phyloP scores from a whole-genome alignment of 2,888 invertebrate genomes.

The Pantelozetes paolii region DNA sequence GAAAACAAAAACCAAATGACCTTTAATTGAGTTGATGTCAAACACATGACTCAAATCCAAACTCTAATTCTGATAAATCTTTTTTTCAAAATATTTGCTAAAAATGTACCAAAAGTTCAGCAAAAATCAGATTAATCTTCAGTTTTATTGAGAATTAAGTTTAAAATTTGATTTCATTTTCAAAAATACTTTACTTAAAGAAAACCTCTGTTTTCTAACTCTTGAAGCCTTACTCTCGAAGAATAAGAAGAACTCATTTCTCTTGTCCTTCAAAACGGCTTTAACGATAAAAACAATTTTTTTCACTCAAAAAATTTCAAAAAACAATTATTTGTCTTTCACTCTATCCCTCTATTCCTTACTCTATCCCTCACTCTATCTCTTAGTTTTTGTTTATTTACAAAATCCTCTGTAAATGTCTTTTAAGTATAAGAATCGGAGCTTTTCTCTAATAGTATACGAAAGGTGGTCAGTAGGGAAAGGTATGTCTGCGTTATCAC shows the following conservation, averaged over 20 bases:
- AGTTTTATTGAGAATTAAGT: too few relatives aligned
- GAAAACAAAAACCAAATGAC: background rate
- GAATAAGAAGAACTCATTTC: background rate
- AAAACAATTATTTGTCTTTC: constrained; percentile 33
- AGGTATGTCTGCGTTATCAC: background rate
- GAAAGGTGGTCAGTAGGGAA: constrained; percentile 22
- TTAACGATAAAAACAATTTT: background rate
- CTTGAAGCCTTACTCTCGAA: background rate
- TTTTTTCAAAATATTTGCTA: background rate
- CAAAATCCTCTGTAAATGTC: background rate
- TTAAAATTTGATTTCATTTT: constrained; percentile 18
- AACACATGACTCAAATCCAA: constrained; percentile 1
- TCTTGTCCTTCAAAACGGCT: background rate
- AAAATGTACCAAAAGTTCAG: background rate
- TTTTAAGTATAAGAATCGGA: background rate
- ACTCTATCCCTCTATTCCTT: background rate
- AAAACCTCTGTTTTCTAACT: background rate
- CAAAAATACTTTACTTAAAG: background rate
- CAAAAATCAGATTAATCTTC: background rate
- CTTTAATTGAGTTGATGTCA: background rate
- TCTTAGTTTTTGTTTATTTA: background rate
- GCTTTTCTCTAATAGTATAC: background rate
- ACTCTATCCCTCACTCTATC: too few relatives aligned
- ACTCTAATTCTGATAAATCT: background rate
- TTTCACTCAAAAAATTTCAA: background rate